A percentile compares a stretch with the other conserved stretches of the same genome.
phyloP scores from a whole-genome alignment of 2,888 invertebrate genomes.

The Machimus atricapillus region DNA sequence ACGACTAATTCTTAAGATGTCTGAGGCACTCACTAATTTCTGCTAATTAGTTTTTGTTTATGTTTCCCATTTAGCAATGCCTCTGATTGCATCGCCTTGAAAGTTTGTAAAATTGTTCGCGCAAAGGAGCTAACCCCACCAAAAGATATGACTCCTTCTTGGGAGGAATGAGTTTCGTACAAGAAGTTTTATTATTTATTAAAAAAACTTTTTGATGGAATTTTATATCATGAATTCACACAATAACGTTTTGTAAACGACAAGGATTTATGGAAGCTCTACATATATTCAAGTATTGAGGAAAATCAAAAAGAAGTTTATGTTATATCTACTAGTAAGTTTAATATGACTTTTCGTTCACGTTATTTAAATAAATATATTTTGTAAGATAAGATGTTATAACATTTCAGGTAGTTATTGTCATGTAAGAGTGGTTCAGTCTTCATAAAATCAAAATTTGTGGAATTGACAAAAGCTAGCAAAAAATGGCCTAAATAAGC shows the following conservation, averaged over 20 bases:
- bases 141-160: neutral
- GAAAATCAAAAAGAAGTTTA: too few relatives aligned
- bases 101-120: neutral
- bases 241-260: neutral
- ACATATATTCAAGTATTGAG: too few relatives aligned
- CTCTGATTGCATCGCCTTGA: neutral
- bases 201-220: neutral
- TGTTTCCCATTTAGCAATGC: neutral
- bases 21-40: constrained; percentile 8
- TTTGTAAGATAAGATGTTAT: too few relatives aligned
- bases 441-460: neutral
- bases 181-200: neutral
- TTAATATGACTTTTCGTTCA: too few relatives aligned
- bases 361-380: too few relatives aligned
- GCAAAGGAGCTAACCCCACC: neutral
- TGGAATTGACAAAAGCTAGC: neutral
- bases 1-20: constrained; percentile 3
- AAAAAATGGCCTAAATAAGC: neutral
- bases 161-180: neutral
- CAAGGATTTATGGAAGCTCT: neutral
- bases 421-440: neutral
- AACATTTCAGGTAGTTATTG: too few relatives aligned
- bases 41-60: constrained; percentile 6
- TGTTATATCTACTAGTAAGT: too few relatives aligned
- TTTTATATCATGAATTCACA: neutral